Evolutionary conservation across 2,888 invertebrate genomes (phyloP).

Genomic region (Diplazon laetatorius): DNA sequence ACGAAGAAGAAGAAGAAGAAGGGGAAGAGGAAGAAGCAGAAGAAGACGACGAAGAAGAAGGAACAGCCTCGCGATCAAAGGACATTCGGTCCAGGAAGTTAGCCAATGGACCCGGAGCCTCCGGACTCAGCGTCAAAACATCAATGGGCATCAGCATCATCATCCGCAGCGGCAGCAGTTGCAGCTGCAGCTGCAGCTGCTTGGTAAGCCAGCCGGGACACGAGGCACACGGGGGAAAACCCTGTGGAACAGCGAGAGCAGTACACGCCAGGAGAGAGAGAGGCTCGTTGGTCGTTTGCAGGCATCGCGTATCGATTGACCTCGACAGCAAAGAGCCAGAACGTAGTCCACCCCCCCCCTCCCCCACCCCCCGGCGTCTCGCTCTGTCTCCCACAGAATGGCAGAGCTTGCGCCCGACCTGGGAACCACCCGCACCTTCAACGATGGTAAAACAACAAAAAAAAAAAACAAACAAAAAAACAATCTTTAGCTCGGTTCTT

Average conservation of each 20-base stretch:
- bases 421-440: constrained; percentile 53
- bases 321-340: constrained; percentile 65
- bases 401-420: constrained; percentile 46
- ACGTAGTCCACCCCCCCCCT: constrained; percentile 37
- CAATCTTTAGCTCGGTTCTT: not conserved
- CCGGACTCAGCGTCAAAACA: constrained; percentile 30
- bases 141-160: too few species aligned
- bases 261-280: constrained; percentile 41
- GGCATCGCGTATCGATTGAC: constrained; percentile 70
- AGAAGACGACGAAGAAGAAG: constrained; percentile 1
- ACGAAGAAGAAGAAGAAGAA: not conserved
- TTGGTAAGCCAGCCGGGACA: constrained; percentile 40
- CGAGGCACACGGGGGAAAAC: constrained; percentile 9
- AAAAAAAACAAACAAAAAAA: too few species aligned
- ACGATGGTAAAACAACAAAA: constrained; percentile 57
- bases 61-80: not conserved
- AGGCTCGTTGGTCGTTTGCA: constrained; percentile 64
- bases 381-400: constrained; percentile 2
- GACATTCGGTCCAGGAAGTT: not conserved
- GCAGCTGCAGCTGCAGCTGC: constrained; percentile 21
- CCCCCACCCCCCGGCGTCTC: constrained; percentile 10
- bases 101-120: not conserved
- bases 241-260: constrained; percentile 37
- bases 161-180: not conserved
- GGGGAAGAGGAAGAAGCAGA: not conserved